Base-by-base conservation (phyloP, 1,140 invertebrate species). In the Atta texana region DNA sequence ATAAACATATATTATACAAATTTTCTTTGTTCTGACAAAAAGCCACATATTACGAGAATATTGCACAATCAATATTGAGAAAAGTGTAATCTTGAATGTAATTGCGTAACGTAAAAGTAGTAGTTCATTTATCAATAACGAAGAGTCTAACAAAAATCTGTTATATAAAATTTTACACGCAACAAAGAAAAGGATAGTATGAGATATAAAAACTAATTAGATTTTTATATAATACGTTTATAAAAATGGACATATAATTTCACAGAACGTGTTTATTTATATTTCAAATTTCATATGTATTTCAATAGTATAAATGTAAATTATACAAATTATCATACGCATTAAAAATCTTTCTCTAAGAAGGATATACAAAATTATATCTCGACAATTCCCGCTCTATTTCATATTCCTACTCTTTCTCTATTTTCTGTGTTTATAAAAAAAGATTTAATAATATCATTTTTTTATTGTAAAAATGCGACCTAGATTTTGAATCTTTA, bases 171-270 rank as follows among this genome's bases (percentile, higher is more conserved):
- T 82, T 81, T 71, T 44, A 68, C 31, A 64, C 3, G n/a, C 10
- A 18, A 21, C 31, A 4, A n/a, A 71, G 16, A 0, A 24, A 44
- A 72, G 6, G 1, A 28, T 18, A 49, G 24, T 24, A 24, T n/a
- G n/a, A 44, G n/a, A 51, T 49, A 16, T 31, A n/a, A 74, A 8
- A 61, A 34, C 39, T 49, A 12, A 61, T 84, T 84, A 18, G 8
- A 5, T 51, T 74, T 55, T 63, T 34, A 5, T 49, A 49, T 14
- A 44, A 44, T 39, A 39, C 2, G 10, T 44, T 44, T 44, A 44
- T 61, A 61, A 75, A 61, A 44, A 24, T 18, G 39, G 14, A 75
- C 10, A 28, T 84, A 21, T 31, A 74, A 16, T 84, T 74, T 84
- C 16, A 34, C 24, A 16, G n/a, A 5, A 12, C 7, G 14, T 16